Conservation (phyloP, 2,888 invertebrate genomes). For the Atherix ibis region DNA sequence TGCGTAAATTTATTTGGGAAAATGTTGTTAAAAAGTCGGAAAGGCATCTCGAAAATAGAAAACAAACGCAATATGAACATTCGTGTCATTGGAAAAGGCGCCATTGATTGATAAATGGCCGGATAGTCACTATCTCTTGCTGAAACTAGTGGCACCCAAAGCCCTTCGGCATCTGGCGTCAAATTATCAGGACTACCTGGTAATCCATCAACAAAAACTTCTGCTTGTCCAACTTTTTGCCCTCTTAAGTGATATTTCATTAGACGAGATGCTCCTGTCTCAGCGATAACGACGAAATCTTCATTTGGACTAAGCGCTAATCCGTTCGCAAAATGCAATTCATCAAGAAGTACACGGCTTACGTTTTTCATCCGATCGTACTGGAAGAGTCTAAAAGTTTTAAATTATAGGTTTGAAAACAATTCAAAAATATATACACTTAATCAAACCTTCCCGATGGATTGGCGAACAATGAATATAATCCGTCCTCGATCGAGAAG, state of each 20-base stretch:
- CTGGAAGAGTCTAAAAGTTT: slow-evolving; percentile 49
- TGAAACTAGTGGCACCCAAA: slow-evolving; percentile 44
- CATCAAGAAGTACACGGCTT: slow-evolving; percentile 57
- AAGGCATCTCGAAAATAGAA: slow-evolving; percentile 43
- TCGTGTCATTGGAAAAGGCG: slow-evolving; percentile 45
- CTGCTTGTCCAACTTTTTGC: slow-evolving; percentile 58
- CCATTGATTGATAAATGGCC: slow-evolving; percentile 36
- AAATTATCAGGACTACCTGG: slow-evolving; percentile 41
- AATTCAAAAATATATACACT: not conserved
- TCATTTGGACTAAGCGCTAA: slow-evolving; percentile 65
- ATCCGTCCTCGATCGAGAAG: slow-evolving; percentile 54
- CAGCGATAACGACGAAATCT: slow-evolving; percentile 64
- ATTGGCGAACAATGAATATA: slow-evolving; percentile 48
- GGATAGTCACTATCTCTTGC: slow-evolving; percentile 43
- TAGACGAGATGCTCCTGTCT: slow-evolving; percentile 51
- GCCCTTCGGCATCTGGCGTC: slow-evolving; percentile 47
- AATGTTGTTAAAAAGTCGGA: slow-evolving; percentile 42
- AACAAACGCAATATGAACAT: slow-evolving; percentile 46
- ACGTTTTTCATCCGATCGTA: slow-evolving; percentile 63
- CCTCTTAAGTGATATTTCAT: slow-evolving; percentile 66
- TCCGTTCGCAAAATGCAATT: slow-evolving; percentile 80
- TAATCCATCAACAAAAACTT: slow-evolving; percentile 66
- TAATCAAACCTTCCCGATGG: slow-evolving; percentile 63
- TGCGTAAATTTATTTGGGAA: slow-evolving; percentile 51
- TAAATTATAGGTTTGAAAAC: not conserved